Percentiles rank a stretch among this genome's conserved stretches.
phyloP scores from a whole-genome alignment of 2,113 vertebrate genomes.

The Pygoscelis adeliae region DNA sequence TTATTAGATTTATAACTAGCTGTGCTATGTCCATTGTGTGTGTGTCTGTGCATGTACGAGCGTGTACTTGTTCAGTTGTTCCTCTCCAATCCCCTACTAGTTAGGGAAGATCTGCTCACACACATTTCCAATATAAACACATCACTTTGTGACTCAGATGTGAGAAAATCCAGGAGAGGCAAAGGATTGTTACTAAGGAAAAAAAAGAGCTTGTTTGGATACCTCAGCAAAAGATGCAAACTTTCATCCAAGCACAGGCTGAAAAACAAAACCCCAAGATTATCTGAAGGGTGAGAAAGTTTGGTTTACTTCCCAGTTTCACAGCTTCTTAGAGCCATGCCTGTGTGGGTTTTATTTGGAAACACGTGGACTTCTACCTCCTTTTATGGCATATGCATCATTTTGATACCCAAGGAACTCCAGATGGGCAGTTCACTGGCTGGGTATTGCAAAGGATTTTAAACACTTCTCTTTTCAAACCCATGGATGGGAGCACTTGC shows the following conservation, averaged over 20 bases:
- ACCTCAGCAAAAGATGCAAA: neutral
- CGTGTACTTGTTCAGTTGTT: neutral
- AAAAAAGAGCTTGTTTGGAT: neutral
- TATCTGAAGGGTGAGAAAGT: neutral
- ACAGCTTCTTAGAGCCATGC: neutral
- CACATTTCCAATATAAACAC: constrained; percentile 6
- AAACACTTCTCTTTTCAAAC: neutral
- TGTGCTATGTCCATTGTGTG: neutral
- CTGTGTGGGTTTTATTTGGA: neutral
- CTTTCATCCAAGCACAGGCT: neutral
- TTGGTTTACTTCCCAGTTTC: neutral
- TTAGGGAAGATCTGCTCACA: neutral
- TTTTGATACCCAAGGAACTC: neutral
- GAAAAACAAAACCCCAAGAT: neutral
- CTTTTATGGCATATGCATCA: neutral
- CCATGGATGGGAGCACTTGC: neutral
- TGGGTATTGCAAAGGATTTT: neutral
- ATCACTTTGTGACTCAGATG: neutral
- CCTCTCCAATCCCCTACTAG: neutral
- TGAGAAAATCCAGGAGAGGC: constrained; percentile 15
- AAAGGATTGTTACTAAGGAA: neutral
- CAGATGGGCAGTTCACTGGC: neutral
- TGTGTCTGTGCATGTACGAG: neutral
- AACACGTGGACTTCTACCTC: neutral
- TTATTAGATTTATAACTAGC: constrained; percentile 68